Base-by-base conservation (phyloP, 2,888 invertebrate species). In the Acanthococcus lagerstroemiae region DNA sequence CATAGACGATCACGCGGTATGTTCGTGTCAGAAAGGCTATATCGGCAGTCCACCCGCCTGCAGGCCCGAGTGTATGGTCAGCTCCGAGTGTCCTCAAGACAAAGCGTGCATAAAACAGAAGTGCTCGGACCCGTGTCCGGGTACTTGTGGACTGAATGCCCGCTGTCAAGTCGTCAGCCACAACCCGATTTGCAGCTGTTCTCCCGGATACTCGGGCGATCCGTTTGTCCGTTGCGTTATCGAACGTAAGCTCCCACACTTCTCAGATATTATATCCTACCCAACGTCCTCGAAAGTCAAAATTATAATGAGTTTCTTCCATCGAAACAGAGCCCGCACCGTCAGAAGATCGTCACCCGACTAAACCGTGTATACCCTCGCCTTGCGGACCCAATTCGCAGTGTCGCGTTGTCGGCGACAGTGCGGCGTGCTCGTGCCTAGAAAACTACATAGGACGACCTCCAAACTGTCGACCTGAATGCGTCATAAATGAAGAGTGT, bases 101-200 rank as follows among this genome's bases (percentile, higher is more conserved):
- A 81, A 82, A 77, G 86, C 90, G 55, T 90, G 90, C 74, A 82
- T 87, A 70, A 85, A 84, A 75, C 85, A 86, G 74, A 86, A 86
- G 77, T 90, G 89, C 75, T 79, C 80, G 67, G 85, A 88, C 76
- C 88, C 89, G 27, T 89, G 89, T 75, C 81, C 82, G 57, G 86
- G 86, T 70, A 84, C 84, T 67, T 90, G 89, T 73, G 89, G 90
- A 60, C 78, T 82, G 65, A 85, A 88, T 73, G 87, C 90, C 45
- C 79, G 83, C 72, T 90, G 90, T 74, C 84, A 84, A 78, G 87
- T 88, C 58, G 82, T 87, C 55, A 85, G 86, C 73, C 90, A 90
- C 74, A 87, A 85, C 74, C 89, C 84, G 0, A 80, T 83, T 48
- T 85, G 85, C 71, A 81, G 81, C 69, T 85, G 85, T 72, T 75